Percentiles rank a stretch among this genome's conserved stretches.
Conservation (phyloP, 2,888 invertebrate species). For the Coremacera marginata region DNA sequence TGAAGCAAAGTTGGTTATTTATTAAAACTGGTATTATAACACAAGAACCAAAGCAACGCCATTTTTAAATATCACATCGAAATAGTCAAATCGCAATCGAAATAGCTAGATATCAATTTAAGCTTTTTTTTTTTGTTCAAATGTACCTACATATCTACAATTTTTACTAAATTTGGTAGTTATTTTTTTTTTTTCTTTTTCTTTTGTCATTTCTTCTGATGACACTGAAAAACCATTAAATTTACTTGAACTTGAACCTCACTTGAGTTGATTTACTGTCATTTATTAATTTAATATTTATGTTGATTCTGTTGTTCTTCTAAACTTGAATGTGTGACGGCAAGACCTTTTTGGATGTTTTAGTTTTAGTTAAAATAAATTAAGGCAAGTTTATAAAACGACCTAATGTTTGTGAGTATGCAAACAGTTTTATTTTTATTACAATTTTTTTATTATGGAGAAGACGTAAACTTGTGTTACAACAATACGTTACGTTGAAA, state of each 20-base stretch:
- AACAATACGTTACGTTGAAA: too few relatives aligned
- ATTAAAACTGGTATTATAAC: not conserved
- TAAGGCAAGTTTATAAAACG: not conserved
- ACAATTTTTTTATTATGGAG: not conserved
- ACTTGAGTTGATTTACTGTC: not conserved
- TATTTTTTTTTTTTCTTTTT: not conserved
- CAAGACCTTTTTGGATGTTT: not conserved
- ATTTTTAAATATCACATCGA: not conserved
- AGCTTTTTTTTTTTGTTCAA: not conserved
- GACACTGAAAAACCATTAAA: not conserved
- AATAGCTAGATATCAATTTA: not conserved
- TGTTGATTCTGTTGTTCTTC: not conserved
- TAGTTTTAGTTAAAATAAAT: not conserved
- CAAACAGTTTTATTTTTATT: too few relatives aligned
- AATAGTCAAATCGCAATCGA: not conserved
- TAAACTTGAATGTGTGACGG: not conserved
- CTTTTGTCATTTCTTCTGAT: not conserved
- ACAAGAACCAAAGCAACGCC: not conserved
- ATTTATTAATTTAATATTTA: not conserved
- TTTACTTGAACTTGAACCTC: slow-evolving; percentile 17
- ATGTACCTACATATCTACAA: not conserved
- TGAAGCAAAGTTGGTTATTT: not conserved
- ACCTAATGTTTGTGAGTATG: too few relatives aligned
- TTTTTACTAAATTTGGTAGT: not conserved
- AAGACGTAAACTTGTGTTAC: not conserved